Conservation (phyloP, 2,797 vertebrate genomes). For the Danionella dracula region DNA sequence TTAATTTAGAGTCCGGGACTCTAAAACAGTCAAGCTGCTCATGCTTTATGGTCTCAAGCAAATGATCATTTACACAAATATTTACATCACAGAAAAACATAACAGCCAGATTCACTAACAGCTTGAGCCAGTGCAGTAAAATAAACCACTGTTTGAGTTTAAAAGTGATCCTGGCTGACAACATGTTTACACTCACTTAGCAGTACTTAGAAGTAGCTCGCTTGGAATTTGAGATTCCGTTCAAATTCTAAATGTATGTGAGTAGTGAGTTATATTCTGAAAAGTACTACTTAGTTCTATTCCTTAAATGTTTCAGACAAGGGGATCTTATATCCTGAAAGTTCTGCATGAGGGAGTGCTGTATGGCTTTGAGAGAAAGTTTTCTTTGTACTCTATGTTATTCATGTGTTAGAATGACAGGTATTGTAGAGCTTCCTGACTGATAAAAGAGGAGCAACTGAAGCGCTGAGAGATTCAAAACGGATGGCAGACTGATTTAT, state of each 20-base stretch:
- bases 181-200: too few species aligned
- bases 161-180: too few species aligned
- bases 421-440: conserved; percentile 22
- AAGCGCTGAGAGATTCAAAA: conserved; percentile 28
- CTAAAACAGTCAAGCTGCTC: background rate
- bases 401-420: conserved; percentile 28
- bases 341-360: background rate
- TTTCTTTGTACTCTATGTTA: too few species aligned
- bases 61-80: background rate
- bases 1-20: background rate
- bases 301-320: too few species aligned
- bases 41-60: background rate
- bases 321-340: background rate
- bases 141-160: too few species aligned
- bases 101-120: background rate
- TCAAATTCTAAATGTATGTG: too few species aligned
- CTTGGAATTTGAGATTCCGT: too few species aligned
- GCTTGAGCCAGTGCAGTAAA: too few species aligned
- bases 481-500: conserved; percentile 43
- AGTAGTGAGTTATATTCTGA: too few species aligned
- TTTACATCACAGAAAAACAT: background rate
- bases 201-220: too few species aligned
- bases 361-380: background rate
- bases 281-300: too few species aligned
- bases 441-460: conserved; percentile 29